These are phyloP conservation scores for Cynopterus sphinx DNA, from an alignment of 2,797 vertebrate species.

Conservation along the genomic window DNA sequence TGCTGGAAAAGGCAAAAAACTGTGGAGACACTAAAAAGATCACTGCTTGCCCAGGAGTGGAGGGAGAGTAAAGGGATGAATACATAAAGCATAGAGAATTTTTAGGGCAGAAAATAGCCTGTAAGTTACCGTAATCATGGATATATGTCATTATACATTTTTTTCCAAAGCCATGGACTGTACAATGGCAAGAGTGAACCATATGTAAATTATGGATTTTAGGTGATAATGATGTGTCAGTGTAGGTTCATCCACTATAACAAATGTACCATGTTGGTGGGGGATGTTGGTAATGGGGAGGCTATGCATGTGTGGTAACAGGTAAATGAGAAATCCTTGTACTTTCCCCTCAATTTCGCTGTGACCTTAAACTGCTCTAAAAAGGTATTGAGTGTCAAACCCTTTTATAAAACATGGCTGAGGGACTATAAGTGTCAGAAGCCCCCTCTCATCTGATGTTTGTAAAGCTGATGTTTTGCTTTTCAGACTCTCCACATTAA, in stretches of 20 bases:
- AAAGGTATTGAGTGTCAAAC: not conserved
- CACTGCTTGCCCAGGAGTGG: not conserved
- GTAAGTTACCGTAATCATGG: not conserved
- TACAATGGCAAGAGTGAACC: not conserved
- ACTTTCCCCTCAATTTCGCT: not conserved
- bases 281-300: not conserved
- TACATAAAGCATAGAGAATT: not conserved
- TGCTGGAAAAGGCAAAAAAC: not conserved
- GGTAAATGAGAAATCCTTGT: not conserved
- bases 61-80: not conserved
- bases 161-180: not conserved
- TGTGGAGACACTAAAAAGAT: not conserved
- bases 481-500: not conserved
- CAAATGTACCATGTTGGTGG: not conserved
- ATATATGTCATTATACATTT: not conserved
- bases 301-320: rapidly evolving
- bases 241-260: not conserved
- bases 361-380: not conserved
- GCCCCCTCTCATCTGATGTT: not conserved
- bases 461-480: not conserved
- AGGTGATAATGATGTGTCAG: not conserved
- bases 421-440: not conserved
- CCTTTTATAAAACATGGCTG: not conserved
- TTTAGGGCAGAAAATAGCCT: not conserved
- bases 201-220: not conserved